Percentiles rank a stretch among this genome's conserved stretches.
phyloP scores from a whole-genome alignment of 2,888 invertebrate species.

The Uloborus plumipes region DNA sequence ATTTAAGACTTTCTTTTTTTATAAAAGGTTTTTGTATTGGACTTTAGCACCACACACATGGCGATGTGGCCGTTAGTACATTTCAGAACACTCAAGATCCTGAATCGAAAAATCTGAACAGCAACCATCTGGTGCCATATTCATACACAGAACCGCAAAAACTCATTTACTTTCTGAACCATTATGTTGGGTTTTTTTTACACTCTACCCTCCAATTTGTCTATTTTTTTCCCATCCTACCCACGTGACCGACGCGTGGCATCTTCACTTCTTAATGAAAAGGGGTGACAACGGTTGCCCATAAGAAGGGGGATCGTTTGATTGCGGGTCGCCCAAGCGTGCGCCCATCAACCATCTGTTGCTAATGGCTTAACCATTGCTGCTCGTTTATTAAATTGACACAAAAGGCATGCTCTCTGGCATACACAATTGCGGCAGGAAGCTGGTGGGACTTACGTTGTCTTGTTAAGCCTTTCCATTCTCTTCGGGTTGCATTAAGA shows the following conservation, averaged over 20 bases:
- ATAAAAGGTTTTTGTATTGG: no score
- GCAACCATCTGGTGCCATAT: constrained; percentile 26
- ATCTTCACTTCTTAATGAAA: constrained; percentile 59
- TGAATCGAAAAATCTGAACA: background rate
- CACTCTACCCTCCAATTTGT: background rate
- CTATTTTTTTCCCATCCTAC: background rate
- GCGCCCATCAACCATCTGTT: constrained; percentile 54
- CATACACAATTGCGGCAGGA: constrained; percentile 13
- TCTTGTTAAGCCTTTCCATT: constrained; percentile 9
- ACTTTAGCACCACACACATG: no score
- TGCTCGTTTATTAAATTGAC: constrained; percentile 53
- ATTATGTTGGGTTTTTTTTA: background rate
- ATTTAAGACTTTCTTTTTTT: no score
- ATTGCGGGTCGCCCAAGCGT: constrained; percentile 23
- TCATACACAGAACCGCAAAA: constrained; percentile 10
- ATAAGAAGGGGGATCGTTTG: constrained; percentile 11
- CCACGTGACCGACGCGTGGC: constrained; percentile 49
- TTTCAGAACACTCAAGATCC: no score
- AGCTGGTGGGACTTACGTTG: constrained; percentile 16
- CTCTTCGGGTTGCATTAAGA: background rate
- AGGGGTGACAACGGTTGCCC: constrained; percentile 31
- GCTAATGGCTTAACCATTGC: constrained; percentile 51
- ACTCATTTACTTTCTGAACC: constrained; percentile 17
- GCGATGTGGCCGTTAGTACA: no score
- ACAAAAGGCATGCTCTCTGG: constrained; percentile 39